These are phyloP conservation scores for Drosophila cardini DNA, from an alignment of 1,140 invertebrate genomes.

Conservation along the genomic window DNA sequence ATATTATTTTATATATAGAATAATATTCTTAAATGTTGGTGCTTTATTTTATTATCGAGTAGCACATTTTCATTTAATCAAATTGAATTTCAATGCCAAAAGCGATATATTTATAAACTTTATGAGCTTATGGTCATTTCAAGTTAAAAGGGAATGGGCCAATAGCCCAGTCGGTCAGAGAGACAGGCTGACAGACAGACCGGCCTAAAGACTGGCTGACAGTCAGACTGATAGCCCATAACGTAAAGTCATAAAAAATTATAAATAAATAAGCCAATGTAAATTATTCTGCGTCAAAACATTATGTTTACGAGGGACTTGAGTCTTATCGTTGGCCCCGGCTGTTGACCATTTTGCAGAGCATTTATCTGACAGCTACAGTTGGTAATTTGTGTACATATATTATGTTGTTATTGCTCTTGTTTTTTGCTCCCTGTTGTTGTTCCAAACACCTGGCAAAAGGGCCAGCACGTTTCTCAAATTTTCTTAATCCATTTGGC, in stretches of 20 bases:
- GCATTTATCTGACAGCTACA: constrained; percentile 51
- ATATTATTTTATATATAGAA: not conserved
- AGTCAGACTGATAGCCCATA: constrained; percentile 21
- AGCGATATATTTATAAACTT: constrained; percentile 64
- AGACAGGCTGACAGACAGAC: constrained; percentile 6
- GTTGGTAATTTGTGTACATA: constrained; percentile 61
- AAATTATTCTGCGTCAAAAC: constrained; percentile 54
- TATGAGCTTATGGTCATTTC: constrained; percentile 39
- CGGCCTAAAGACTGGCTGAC: constrained; percentile 9
- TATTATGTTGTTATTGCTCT: constrained; percentile 35
- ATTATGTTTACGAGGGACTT: constrained; percentile 45
- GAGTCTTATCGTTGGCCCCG: constrained; percentile 35
- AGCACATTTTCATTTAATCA: constrained; percentile 48
- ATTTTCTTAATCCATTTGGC: constrained; percentile 61
- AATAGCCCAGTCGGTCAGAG: constrained; percentile 9
- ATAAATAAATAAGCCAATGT: constrained; percentile 67
- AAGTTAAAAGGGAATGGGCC: constrained; percentile 11
- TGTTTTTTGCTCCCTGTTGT: constrained; percentile 14
- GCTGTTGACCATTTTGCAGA: constrained; percentile 46
- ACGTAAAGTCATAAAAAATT: constrained; percentile 49
- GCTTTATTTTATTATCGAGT: not conserved
- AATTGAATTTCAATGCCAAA: constrained; percentile 53
- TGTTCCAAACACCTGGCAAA: constrained; percentile 33
- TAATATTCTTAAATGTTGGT: not conserved
- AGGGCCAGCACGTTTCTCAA: constrained; percentile 57